phyloP scores from a whole-genome alignment of 2,113 vertebrate species.

The Crotalus horridus region DNA sequence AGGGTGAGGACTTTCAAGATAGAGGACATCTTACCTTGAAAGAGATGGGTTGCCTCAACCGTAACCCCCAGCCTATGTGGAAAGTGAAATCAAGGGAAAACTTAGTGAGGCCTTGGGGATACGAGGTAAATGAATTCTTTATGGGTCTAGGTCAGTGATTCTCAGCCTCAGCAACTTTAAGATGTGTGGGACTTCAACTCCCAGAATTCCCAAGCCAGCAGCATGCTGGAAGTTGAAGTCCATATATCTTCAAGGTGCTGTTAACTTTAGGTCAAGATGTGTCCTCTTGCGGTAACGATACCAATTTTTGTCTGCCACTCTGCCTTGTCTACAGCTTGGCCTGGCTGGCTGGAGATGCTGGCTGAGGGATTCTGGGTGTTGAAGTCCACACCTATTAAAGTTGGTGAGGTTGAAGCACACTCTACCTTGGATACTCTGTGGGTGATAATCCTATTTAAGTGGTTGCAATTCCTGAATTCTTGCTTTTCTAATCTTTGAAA shows the following conservation, averaged over 20 bases:
- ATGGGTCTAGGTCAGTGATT: background rate
- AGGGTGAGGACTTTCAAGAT: background rate
- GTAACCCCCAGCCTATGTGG: background rate
- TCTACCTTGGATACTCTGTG: background rate
- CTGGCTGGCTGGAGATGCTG: background rate
- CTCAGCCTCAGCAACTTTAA: background rate
- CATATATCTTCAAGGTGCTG: background rate
- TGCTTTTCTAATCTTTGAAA: background rate
- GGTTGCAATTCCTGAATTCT: background rate
- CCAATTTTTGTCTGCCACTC: background rate
- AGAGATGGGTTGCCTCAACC: background rate
- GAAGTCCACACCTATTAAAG: background rate
- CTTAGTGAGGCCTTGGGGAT: background rate
- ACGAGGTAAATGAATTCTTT: background rate
- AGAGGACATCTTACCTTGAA: background rate
- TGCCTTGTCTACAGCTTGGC: background rate
- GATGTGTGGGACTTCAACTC: background rate
- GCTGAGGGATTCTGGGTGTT: background rate
- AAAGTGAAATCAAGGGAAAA: background rate
- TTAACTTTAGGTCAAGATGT: background rate
- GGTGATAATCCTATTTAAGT: background rate
- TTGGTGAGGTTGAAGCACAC: background rate
- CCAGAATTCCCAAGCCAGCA: background rate
- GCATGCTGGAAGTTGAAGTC: background rate
- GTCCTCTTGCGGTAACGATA: background rate